These are phyloP conservation scores for Umimayanthus chanpuru DNA, from an alignment of 92 coral and sea anemone species.

Conservation along the genomic window DNA sequence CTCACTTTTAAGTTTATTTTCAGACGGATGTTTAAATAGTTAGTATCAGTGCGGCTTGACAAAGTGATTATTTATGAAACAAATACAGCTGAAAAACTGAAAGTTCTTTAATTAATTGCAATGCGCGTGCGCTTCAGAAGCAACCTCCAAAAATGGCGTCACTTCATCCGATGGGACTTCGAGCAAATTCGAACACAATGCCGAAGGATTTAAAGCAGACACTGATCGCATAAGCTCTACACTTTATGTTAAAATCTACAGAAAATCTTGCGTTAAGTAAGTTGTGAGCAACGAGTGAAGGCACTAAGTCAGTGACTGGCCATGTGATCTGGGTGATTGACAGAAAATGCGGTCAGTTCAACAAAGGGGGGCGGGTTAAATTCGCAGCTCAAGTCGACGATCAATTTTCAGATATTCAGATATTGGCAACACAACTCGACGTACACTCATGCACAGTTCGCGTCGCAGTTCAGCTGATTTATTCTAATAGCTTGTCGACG, in stretches of 20 bases:
- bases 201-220: slow-evolving; percentile 27
- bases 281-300: neutral
- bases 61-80: slow-evolving; percentile 68
- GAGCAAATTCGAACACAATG: slow-evolving; percentile 26
- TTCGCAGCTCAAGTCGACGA: slow-evolving; percentile 45
- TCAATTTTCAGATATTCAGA: slow-evolving; percentile 47
- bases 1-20: slow-evolving; percentile 63
- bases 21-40: slow-evolving; percentile 87
- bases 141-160: slow-evolving; percentile 46
- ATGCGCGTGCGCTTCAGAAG: slow-evolving; percentile 68
- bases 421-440: slow-evolving; percentile 30
- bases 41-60: slow-evolving; percentile 79
- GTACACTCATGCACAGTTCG: slow-evolving; percentile 37
- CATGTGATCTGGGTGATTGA: slow-evolving; percentile 50
- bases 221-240: neutral
- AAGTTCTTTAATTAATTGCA: slow-evolving; percentile 78
- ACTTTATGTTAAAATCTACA: neutral
- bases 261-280: neutral
- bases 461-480: slow-evolving; percentile 44
- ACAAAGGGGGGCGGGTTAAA: slow-evolving; percentile 83
- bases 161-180: slow-evolving; percentile 21
- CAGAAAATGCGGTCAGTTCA: slow-evolving; percentile 60
- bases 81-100: slow-evolving; percentile 85
- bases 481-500: slow-evolving; percentile 25
- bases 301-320: slow-evolving; percentile 22